Base-by-base conservation (phyloP, 2,888 invertebrate genomes). In the Melieria omissa region DNA sequence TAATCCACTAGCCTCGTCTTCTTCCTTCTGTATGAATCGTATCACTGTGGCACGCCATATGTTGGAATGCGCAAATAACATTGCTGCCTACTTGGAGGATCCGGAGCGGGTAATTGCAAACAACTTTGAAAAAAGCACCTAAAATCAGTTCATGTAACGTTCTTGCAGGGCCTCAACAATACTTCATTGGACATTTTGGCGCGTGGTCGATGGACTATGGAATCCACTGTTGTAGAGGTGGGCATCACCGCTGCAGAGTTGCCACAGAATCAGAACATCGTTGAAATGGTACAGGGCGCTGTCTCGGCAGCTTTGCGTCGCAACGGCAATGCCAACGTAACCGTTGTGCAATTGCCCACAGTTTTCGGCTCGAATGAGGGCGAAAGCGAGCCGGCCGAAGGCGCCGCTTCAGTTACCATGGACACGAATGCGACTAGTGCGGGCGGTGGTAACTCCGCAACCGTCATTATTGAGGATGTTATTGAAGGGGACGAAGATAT, bases 191-290 rank as follows among this genome's bases (percentile, higher is more conserved):
- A 87, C 74, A 86, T 87, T 58, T 78, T 87, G 74, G 84, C 86
- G 49, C 87, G 87, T n/a, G 86, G 86, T 0, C 86, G 86, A 63
- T 87, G 87, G 84, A 87, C 87, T 29, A 87, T 87, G 87, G 87
- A 87, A 70, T 87, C 87, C 4, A 87, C 87, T 2, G 87, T 87
- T 0, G 86, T 87, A 3, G 87, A 87, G 79, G 86, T 87, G 29
- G 87, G 87, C 16, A 86, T 87, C 54, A 84, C 87, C 4, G 83
- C 86, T 3, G 79, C 82, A 0, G 86, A 86, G 52, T 78, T 86
- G 75, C 86, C 86, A 52, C 85, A 85, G 71, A 85, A 85, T 78
- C 85, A 86, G 58, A 85, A 87, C 74, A 82, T 87, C 29, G 85
- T 87, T 4, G 85, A 86, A 71, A 86, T 86, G 77, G 80, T 87